Conservation (phyloP, 2,888 invertebrate genomes). For the Blastobasis adustella region DNA sequence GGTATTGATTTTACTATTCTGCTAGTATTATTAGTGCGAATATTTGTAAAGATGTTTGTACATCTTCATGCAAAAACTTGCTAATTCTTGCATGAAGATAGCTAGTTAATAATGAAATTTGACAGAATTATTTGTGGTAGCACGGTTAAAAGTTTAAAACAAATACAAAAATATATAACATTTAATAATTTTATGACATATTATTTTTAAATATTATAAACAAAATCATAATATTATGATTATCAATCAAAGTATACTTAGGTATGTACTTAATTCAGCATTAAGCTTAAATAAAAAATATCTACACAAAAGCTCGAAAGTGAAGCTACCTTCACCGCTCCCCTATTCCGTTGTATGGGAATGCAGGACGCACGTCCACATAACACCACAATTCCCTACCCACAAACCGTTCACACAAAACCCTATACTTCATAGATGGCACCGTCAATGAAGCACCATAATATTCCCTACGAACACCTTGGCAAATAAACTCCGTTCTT, state of each 20-base stretch:
- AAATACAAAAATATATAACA: too few relatives aligned
- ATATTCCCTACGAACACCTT: conserved; percentile 24
- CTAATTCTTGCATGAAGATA: too few relatives aligned
- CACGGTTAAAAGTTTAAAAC: too few relatives aligned
- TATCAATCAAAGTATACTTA: background rate
- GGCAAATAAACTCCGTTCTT: conserved; percentile 33
- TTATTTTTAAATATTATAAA: background rate
- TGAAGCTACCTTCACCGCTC: conserved; percentile 53
- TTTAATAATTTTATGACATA: conserved; percentile 5
- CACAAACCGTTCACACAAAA: conserved; percentile 21
- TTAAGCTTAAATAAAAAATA: background rate
- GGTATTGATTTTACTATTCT: too few relatives aligned
- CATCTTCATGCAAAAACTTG: too few relatives aligned
- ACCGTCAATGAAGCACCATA: conserved; percentile 40
- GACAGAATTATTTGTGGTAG: too few relatives aligned
- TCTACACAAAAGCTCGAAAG: conserved; percentile 16
- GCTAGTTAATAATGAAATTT: too few relatives aligned
- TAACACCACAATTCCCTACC: conserved; percentile 29
- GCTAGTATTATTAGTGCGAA: too few relatives aligned
- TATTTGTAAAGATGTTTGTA: too few relatives aligned
- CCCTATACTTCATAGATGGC: conserved; percentile 36
- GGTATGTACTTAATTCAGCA: background rate
- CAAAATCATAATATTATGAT: background rate
- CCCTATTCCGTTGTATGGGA: conserved; percentile 64
- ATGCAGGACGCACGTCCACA: conserved; percentile 49